phyloP scores from a whole-genome alignment of 2,888 invertebrate genomes.

The Papilio gigon region DNA sequence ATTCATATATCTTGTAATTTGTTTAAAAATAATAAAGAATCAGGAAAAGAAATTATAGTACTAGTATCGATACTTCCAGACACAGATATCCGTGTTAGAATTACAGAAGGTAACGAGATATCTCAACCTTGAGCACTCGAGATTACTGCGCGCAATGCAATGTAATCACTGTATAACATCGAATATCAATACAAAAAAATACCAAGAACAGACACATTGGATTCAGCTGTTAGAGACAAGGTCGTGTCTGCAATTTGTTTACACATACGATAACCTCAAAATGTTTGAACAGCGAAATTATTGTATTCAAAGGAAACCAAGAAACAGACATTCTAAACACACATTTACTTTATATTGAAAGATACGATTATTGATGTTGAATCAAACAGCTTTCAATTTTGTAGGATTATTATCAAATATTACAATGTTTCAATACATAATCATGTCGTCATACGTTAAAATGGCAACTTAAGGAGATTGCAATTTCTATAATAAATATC shows the following conservation, averaged over 20 bases:
- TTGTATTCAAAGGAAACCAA: conserved; percentile 10
- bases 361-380: background rate
- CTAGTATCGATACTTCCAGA: conserved; percentile 28
- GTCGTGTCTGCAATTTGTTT: conserved; percentile 33
- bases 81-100: conserved; percentile 39
- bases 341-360: conserved; percentile 13
- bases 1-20: background rate
- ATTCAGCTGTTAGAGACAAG: conserved; percentile 32
- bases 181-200: conserved; percentile 38
- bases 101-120: conserved; percentile 39
- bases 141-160: conserved; percentile 34
- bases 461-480: background rate
- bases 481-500: background rate
- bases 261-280: conserved; percentile 12
- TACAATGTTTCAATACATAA: too few species aligned
- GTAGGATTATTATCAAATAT: background rate
- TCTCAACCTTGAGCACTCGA: conserved; percentile 38
- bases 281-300: conserved; percentile 27
- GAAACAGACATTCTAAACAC: conserved; percentile 16
- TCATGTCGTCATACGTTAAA: too few species aligned
- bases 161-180: conserved; percentile 37
- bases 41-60: conserved; percentile 33
- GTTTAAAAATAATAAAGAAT: conserved; percentile 21
- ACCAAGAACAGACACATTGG: conserved; percentile 31
- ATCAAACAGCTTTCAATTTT: conserved; percentile 6